Percentiles rank a stretch among this genome's conserved stretches.
Evolutionary conservation across 2,113 vertebrate species (phyloP).

Genomic region (Hippocampus zosterae): DNA sequence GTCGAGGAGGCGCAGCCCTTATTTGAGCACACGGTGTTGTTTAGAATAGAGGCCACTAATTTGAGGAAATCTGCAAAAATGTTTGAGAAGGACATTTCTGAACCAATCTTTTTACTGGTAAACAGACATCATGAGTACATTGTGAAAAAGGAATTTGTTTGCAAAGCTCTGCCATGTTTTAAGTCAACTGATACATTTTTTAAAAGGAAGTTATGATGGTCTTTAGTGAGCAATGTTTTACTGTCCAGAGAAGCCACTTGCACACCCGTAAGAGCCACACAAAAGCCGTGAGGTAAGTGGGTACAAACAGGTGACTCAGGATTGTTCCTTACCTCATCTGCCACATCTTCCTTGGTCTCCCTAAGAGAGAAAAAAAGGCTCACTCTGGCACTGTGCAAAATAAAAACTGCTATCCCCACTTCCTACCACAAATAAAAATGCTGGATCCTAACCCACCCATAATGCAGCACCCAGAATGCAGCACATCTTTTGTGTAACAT

Average conservation of each 20-base stretch:
- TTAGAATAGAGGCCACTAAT: neutral
- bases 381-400: neutral
- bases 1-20: neutral
- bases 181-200: neutral
- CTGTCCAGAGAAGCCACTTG: conserved; percentile 58
- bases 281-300: conserved; percentile 60
- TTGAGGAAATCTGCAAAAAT: neutral
- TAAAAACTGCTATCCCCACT: conserved; percentile 17
- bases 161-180: neutral
- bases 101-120: neutral
- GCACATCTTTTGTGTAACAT: neutral
- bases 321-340: conserved; percentile 13
- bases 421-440: conserved; percentile 22
- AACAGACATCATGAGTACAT: neutral
- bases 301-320: conserved; percentile 13
- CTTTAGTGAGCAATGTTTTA: conserved; percentile 43
- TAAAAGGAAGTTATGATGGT: neutral
- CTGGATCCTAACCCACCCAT: conserved; percentile 15
- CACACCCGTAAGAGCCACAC: conserved; percentile 46
- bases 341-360: conserved; percentile 16
- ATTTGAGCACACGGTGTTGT: neutral
- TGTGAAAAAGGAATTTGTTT: neutral
- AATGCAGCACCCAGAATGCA: conserved; percentile 35
- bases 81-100: neutral
- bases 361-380: neutral